phyloP scores from a whole-genome alignment of 1,140 invertebrate species.

The Campodea augens region DNA sequence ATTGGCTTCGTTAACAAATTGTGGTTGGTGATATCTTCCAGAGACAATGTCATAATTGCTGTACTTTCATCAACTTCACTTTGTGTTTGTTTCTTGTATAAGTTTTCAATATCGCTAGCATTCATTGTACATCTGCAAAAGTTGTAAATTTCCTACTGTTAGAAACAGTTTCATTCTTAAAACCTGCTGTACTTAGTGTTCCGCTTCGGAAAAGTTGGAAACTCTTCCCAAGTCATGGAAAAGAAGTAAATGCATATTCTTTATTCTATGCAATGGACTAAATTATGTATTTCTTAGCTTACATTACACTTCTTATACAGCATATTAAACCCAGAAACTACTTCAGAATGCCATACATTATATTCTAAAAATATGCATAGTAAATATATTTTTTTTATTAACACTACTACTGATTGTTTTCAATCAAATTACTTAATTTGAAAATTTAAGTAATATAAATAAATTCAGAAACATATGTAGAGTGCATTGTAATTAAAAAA shows the following conservation, averaged over 20 bases:
- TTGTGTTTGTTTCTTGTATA: conserved; percentile 21
- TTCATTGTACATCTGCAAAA: conserved; percentile 8
- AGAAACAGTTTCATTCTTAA: too few species aligned
- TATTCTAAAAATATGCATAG: too few species aligned
- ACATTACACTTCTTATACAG: too few species aligned
- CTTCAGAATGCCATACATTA: too few species aligned
- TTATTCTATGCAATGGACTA: background rate
- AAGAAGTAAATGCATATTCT: background rate
- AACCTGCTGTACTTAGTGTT: background rate
- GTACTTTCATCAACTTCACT: conserved; percentile 23
- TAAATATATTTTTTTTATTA: too few species aligned
- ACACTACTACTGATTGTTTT: too few species aligned
- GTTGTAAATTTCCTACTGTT: background rate
- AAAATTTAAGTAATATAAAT: too few species aligned
- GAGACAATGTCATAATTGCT: conserved; percentile 16
- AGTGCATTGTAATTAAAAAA: too few species aligned
- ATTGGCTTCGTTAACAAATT: background rate
- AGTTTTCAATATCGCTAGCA: conserved; percentile 15
- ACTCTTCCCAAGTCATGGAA: background rate
- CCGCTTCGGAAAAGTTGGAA: too few species aligned
- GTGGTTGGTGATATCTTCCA: conserved; percentile 8
- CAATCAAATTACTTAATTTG: too few species aligned
- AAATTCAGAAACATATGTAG: too few species aligned
- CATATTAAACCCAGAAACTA: too few species aligned
- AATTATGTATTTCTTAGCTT: background rate